Conservation (phyloP, 2,113 vertebrate genomes). For the Tapirus terrestris region DNA sequence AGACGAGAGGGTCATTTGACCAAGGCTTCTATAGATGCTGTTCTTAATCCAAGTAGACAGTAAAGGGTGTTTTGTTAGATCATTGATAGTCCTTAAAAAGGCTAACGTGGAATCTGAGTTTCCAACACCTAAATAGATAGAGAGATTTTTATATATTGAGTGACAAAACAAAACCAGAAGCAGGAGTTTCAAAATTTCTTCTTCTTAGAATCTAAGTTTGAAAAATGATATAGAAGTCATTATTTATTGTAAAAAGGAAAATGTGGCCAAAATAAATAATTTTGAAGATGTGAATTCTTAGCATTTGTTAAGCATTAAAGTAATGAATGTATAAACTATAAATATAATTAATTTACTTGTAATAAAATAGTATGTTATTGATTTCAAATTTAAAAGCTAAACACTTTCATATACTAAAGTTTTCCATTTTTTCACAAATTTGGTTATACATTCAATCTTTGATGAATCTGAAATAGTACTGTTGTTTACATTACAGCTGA, state of each 20-base stretch:
- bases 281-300: neutral
- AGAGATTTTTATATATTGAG: neutral
- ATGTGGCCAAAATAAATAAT: neutral
- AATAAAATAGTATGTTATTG: neutral
- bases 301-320: neutral
- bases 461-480: neutral
- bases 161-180: neutral
- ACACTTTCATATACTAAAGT: neutral
- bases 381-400: neutral
- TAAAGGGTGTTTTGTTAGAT: conserved; percentile 2
- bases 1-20: neutral
- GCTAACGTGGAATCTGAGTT: neutral
- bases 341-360: neutral
- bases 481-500: neutral
- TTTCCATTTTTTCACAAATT: neutral
- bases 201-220: neutral
- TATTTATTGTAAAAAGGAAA: neutral
- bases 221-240: neutral
- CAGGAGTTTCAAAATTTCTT: neutral
- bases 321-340: neutral
- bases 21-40: neutral
- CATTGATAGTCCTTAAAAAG: neutral
- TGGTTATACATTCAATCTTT: neutral
- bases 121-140: neutral
- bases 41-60: neutral